phyloP scores from a whole-genome alignment of 1,140 invertebrate genomes.

The Saccostrea glomerata region DNA sequence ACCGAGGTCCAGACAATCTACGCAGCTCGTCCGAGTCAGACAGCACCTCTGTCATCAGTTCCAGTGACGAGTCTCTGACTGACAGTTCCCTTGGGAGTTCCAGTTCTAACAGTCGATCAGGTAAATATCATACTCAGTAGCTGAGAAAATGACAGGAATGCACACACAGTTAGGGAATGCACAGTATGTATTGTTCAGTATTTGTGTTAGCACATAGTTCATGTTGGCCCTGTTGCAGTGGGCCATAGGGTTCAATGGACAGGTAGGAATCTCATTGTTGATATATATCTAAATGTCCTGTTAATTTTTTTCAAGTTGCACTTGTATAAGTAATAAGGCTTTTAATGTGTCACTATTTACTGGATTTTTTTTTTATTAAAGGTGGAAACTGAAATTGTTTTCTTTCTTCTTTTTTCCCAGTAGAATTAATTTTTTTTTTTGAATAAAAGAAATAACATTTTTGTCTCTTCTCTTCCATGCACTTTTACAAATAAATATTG shows the following conservation, averaged over 20 bases:
- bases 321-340: constrained; percentile 32
- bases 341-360: constrained; percentile 29
- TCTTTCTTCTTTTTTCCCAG: neutral
- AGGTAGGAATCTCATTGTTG: neutral
- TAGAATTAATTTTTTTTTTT: neutral
- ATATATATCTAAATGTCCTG: neutral
- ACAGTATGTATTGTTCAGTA: constrained; percentile 12
- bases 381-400: neutral
- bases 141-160: neutral
- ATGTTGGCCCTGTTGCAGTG: neutral
- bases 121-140: constrained; percentile 51
- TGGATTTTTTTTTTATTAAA: neutral
- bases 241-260: neutral
- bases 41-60: constrained; percentile 72
- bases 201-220: constrained; percentile 15
- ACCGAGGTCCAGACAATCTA: constrained; percentile 68
- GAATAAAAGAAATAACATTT: neutral
- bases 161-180: constrained; percentile 24
- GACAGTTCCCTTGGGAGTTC: constrained; percentile 70
- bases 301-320: constrained; percentile 23
- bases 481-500: too few species aligned
- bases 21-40: constrained; percentile 74
- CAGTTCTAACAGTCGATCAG: constrained; percentile 72
- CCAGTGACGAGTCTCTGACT: constrained; percentile 72
- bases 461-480: too few species aligned